These are phyloP conservation scores for Rattus norvegicus DNA, from an alignment of 2,113 vertebrate genomes.

Conservation along the genomic window GRCr8 NC_086019.1:156941501-156942000, in stretches of 20 bases:
- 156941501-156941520: not conserved
- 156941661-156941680: not conserved
- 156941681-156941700: not conserved
- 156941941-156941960: not conserved
- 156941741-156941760: not conserved
- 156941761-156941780: not conserved
- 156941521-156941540: not conserved
- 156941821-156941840: not conserved
- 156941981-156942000: not conserved
- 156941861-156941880: not conserved
- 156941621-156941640: not conserved
- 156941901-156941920: not conserved
- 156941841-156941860: too few relatives aligned
- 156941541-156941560: not conserved
- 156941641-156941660: not conserved
- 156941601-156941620: not conserved
- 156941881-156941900: not conserved
- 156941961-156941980: not conserved
- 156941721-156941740: not conserved
- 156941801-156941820: not conserved
- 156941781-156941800: not conserved
- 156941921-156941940: not conserved
- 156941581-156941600: not conserved
- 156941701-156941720: not conserved
- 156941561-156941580: not conserved